Conservation (phyloP, 1,140 invertebrate genomes). For the Helicorthomorpha holstii region DNA sequence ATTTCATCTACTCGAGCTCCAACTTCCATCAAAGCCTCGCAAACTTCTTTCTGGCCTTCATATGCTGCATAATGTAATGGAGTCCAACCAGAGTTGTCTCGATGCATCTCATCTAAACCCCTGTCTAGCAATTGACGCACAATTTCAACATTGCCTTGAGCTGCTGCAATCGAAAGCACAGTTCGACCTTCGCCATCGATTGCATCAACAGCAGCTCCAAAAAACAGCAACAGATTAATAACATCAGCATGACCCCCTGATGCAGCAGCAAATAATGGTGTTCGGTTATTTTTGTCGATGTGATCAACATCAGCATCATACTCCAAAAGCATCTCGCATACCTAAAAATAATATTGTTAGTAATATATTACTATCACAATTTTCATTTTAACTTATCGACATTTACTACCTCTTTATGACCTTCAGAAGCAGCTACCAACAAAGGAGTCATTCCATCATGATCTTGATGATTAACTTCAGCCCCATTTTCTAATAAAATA, state of each 20-base stretch:
- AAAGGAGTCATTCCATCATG: constrained; percentile 84
- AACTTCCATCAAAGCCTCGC: constrained; percentile 69
- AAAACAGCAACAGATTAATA: constrained; percentile 61
- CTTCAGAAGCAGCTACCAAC: constrained; percentile 85
- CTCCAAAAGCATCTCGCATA: constrained; percentile 67
- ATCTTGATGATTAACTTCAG: constrained; percentile 71
- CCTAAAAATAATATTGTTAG: too few relatives aligned
- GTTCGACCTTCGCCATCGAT: constrained; percentile 83
- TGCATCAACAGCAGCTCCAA: constrained; percentile 74
- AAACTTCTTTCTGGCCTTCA: constrained; percentile 78
- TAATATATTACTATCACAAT: too few relatives aligned
- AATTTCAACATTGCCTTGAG: constrained; percentile 63
- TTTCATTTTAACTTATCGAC: too few relatives aligned
- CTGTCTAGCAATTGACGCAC: constrained; percentile 74
- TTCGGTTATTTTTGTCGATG: constrained; percentile 54
- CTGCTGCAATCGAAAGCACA: constrained; percentile 45
- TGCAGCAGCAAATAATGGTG: constrained; percentile 59
- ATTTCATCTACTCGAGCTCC: constrained; percentile 77
- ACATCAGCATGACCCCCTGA: constrained; percentile 69
- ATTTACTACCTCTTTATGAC: constrained; percentile 65
- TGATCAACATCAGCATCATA: constrained; percentile 74
- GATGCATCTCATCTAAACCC: constrained; percentile 72
- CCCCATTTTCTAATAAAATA: constrained; percentile 64
- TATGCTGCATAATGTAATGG: constrained; percentile 81
- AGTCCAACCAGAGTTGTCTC: constrained; percentile 66